Conservation (phyloP, 2,113 vertebrate species). For the Peromyscus polionotus region DNA sequence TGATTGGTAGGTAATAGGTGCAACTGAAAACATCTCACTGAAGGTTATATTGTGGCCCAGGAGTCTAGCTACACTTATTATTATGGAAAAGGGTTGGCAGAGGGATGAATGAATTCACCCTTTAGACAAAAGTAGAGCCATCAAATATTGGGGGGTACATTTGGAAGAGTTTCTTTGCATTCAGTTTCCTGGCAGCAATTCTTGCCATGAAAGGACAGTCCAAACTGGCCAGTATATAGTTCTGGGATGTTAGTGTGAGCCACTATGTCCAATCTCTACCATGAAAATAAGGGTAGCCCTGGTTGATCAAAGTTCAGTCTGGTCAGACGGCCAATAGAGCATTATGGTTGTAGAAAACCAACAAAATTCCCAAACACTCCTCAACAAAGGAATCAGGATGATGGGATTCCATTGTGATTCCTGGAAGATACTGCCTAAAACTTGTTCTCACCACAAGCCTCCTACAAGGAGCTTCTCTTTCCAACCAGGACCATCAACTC, state of each 20-base stretch:
- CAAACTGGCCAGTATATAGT: neutral
- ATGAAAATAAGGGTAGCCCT: neutral
- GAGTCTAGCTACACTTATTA: neutral
- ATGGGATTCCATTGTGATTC: neutral
- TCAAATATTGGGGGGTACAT: neutral
- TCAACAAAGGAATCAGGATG: conserved; percentile 31
- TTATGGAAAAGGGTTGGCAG: neutral
- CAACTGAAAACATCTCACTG: neutral
- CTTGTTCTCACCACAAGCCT: neutral
- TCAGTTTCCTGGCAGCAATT: neutral
- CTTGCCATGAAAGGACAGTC: neutral
- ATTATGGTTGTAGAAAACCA: neutral
- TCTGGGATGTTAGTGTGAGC: neutral
- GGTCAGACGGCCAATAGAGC: neutral
- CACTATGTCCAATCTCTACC: neutral
- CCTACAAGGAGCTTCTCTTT: neutral
- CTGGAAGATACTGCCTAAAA: neutral
- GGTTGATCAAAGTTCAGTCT: neutral
- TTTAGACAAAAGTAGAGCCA: neutral
- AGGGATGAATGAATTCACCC: neutral
- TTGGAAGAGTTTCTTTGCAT: neutral
- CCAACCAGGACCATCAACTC: neutral
- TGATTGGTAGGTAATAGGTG: neutral
- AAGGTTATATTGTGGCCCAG: neutral
- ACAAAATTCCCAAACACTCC: neutral